phyloP scores from a whole-genome alignment of 2,888 invertebrate genomes.

The Ichneumon xanthorius region DNA sequence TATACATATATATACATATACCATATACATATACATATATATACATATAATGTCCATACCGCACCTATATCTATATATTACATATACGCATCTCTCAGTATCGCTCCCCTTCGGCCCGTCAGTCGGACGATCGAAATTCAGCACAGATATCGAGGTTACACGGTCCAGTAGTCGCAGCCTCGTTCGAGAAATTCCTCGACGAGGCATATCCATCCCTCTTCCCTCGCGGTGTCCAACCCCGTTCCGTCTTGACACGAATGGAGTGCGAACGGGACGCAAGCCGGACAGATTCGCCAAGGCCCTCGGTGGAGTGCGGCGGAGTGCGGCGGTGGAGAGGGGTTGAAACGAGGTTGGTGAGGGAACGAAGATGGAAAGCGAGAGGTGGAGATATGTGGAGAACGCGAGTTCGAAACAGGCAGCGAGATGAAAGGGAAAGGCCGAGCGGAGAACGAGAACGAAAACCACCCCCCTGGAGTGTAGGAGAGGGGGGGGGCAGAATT shows the following conservation, averaged over 20 bases:
- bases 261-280: slow-evolving; percentile 47
- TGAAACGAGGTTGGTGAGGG: slow-evolving; percentile 44
- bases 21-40: too few species aligned
- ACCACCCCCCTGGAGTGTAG: not conserved
- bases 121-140: slow-evolving; percentile 49
- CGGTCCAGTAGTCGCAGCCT: slow-evolving; percentile 20
- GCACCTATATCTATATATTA: too few species aligned
- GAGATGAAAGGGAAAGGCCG: slow-evolving; percentile 44
- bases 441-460: slow-evolving; percentile 37
- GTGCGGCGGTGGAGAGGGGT: not conserved
- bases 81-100: not conserved
- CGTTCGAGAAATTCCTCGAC: slow-evolving; percentile 52
- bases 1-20: too few species aligned
- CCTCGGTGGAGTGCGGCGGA: not conserved
- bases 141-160: slow-evolving; percentile 39
- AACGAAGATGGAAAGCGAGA: slow-evolving; percentile 64
- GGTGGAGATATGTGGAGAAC: slow-evolving; percentile 15
- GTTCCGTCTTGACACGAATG: slow-evolving; percentile 56
- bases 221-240: slow-evolving; percentile 2
- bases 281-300: slow-evolving; percentile 46
- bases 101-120: slow-evolving; percentile 33
- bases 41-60: too few species aligned
- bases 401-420: slow-evolving; percentile 17
- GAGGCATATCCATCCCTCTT: slow-evolving; percentile 35
- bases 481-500: slow-evolving; percentile 58